Conservation (phyloP, 2,888 invertebrate species). For the Rosalia funebris region DNA sequence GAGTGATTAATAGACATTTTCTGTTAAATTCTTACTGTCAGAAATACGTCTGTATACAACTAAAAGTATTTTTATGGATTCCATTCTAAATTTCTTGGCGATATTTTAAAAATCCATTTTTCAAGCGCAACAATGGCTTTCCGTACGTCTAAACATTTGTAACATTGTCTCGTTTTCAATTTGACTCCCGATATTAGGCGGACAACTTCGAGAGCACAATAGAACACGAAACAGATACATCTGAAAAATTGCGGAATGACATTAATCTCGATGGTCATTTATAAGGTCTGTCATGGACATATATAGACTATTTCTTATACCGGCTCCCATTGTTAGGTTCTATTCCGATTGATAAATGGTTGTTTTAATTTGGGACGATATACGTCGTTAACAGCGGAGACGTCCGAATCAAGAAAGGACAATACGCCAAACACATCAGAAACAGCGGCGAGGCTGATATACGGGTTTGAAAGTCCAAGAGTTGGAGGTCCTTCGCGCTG, state of each 20-base stretch:
- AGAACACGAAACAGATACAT: conserved; percentile 15
- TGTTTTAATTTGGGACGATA: conserved; percentile 15
- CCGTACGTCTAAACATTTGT: conserved; percentile 13
- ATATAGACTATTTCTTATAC: conserved; percentile 27
- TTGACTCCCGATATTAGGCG: conserved; percentile 17
- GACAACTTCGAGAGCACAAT: conserved; percentile 17
- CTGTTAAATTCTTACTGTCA: no score
- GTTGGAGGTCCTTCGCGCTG: no score
- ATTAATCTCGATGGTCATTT: conserved; percentile 32
- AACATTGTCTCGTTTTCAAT: conserved; percentile 15
- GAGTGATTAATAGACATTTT: no score
- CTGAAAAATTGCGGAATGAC: conserved; percentile 31
- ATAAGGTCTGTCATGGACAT: conserved; percentile 27
- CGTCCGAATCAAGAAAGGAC: neutral
- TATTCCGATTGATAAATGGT: conserved; percentile 23
- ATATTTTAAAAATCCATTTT: conserved; percentile 17
- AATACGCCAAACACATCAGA: neutral
- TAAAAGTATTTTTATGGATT: no score
- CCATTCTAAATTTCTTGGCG: neutral
- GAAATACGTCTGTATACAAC: no score
- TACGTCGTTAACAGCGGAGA: neutral
- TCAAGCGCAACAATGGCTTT: conserved; percentile 4
- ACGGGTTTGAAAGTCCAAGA: no score
- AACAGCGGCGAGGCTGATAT: no score
- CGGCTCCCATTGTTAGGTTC: conserved; percentile 5